A percentile compares a stretch with the other conserved stretches of the same genome.
Conservation (phyloP, 2,113 vertebrate genomes). For the Urocolius indicus region DNA sequence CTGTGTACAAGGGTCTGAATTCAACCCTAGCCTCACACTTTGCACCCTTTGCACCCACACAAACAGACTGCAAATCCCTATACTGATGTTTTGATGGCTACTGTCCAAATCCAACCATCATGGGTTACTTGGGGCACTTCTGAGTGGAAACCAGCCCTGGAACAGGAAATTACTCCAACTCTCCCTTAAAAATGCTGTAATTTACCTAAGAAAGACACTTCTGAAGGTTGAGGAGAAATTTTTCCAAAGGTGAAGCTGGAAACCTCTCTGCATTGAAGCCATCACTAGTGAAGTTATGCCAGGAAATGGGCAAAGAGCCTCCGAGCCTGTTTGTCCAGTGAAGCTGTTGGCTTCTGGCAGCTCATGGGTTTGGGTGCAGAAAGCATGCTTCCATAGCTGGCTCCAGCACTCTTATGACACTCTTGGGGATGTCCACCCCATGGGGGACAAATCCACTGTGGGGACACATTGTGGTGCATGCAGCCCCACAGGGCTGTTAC, state of each 20-base stretch:
- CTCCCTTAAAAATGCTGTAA: background rate
- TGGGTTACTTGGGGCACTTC: background rate
- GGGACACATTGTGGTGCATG: accelerated
- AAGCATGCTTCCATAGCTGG: background rate
- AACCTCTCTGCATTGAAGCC: background rate
- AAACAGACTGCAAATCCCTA: background rate
- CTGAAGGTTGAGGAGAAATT: background rate
- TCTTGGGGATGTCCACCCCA: background rate
- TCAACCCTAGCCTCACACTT: background rate
- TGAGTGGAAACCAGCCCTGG: background rate
- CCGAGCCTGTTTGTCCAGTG: background rate
- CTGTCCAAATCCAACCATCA: background rate
- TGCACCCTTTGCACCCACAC: background rate
- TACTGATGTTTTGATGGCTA: background rate
- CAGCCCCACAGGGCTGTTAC: background rate
- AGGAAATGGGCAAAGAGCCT: background rate
- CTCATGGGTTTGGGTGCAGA: background rate
- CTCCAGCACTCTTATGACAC: accelerated
- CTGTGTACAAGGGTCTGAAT: background rate
- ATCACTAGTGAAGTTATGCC: accelerated
- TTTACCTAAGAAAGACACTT: background rate
- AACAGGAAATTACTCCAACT: background rate
- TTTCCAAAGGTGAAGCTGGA: background rate
- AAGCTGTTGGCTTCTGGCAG: background rate
- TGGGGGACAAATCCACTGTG: accelerated